Percentiles rank a stretch among this genome's conserved stretches.
Conservation (phyloP, 2,797 vertebrate genomes). For the Tragopan temminckii region DNA sequence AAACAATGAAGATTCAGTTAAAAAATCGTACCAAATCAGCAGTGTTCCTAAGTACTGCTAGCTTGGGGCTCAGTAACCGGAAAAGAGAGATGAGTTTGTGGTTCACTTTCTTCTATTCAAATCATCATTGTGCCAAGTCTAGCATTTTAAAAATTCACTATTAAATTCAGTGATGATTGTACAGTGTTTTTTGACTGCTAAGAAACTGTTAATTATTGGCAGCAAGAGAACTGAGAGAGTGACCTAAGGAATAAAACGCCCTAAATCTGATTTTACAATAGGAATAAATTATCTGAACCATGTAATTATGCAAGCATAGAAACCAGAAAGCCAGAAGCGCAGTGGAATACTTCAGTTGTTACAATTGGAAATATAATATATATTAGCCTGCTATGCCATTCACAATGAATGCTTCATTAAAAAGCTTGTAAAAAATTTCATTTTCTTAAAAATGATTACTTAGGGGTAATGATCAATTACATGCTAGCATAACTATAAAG, state of each 20-base stretch:
- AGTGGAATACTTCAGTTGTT: background rate
- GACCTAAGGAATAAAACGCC: background rate
- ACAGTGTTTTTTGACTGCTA: slow-evolving; percentile 31
- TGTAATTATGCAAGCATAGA: slow-evolving; percentile 5
- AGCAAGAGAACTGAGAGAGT: background rate
- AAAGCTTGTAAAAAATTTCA: background rate
- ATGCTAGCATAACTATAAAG: background rate
- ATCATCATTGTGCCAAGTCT: background rate
- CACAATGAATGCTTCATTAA: background rate
- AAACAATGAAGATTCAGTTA: background rate
- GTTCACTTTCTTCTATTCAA: slow-evolving; percentile 3
- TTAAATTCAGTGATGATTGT: slow-evolving; percentile 20
- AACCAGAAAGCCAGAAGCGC: background rate
- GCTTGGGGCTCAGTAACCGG: background rate
- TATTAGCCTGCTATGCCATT: background rate
- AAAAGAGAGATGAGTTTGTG: background rate
- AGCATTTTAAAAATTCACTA: slow-evolving; percentile 12
- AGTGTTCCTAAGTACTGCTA: background rate
- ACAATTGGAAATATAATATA: background rate
- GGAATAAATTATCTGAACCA: slow-evolving; percentile 10
- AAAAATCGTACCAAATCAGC: background rate
- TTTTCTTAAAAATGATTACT: slow-evolving; percentile 24
- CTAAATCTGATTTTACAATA: slow-evolving; percentile 11
- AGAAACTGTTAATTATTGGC: slow-evolving; percentile 20
- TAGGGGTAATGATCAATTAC: slow-evolving; percentile 12